A percentile compares a stretch with the other conserved stretches of the same genome.
These are phyloP conservation scores for Falco berigora DNA, from an alignment of 2,797 vertebrate genomes.

Conservation along the genomic window DNA sequence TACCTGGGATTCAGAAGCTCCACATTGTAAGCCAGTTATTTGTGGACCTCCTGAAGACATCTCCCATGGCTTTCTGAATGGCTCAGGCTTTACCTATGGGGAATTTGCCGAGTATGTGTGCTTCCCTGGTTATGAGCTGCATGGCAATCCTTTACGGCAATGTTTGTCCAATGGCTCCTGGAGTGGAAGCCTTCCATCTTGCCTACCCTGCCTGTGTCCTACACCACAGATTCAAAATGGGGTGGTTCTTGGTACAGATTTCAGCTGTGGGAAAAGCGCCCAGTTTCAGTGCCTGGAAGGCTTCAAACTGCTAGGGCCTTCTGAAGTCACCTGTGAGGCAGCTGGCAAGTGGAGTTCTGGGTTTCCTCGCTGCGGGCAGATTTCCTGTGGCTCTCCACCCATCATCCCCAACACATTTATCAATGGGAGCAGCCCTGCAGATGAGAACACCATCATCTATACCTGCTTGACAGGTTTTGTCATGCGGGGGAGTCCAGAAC, in stretches of 20 bases:
- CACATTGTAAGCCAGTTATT: conserved; percentile 78
- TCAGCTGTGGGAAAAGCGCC: conserved; percentile 79
- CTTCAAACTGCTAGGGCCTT: conserved; percentile 83
- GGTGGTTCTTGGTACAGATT: conserved; percentile 71
- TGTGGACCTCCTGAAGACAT: conserved; percentile 91
- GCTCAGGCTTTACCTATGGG: conserved; percentile 83
- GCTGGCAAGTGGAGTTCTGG: conserved; percentile 86
- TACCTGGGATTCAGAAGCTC: conserved; percentile 82
- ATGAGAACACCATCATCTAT: conserved; percentile 83
- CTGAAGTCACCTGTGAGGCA: conserved; percentile 82
- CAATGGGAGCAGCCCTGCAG: conserved; percentile 75
- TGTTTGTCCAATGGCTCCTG: conserved; percentile 87
- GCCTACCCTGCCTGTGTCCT: conserved; percentile 81
- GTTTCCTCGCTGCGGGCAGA: conserved; percentile 82
- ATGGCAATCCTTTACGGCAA: conserved; percentile 79
- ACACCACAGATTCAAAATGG: conserved; percentile 80
- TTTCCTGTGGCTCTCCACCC: conserved; percentile 82
- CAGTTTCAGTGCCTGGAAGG: conserved; percentile 84
- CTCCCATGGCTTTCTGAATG: conserved; percentile 87
- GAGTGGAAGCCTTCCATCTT: conserved; percentile 83
- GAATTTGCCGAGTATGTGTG: conserved; percentile 86
- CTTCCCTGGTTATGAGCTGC: conserved; percentile 84
- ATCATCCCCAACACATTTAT: conserved; percentile 80
- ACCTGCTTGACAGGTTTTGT: conserved; percentile 84
- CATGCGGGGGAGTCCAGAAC: conserved; percentile 75